Base-by-base conservation (phyloP, 1,140 invertebrate species). In the Chrysopa pallens region DNA sequence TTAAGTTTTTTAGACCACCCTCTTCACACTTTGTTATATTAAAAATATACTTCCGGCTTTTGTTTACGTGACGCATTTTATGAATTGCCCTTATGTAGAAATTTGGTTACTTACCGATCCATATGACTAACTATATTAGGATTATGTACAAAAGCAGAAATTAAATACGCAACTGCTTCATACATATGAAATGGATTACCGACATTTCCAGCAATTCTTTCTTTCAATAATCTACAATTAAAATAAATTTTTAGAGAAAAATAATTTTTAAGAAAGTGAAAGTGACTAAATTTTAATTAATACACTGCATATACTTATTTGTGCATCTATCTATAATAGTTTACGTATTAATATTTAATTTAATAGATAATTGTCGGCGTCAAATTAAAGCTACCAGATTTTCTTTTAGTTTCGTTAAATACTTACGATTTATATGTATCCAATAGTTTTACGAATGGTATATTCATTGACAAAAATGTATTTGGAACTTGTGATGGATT, bases 371-470 rank as follows among this genome's bases (percentile, higher is more conserved):
- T n/a, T n/a, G n/a, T n/a, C n/a, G n/a, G n/a, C n/a, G n/a, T n/a
- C n/a, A n/a, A n/a, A n/a, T n/a, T n/a, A n/a, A n/a, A n/a, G n/a
- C n/a, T n/a, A n/a, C 23, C 27, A 42, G 14, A 37, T 45, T 45
- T n/a, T 43, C 29, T 9, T 50, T 53, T 58, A 58, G 5, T 23
- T 23, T 23, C 5, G 2, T 5, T 38, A 39, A 45, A 48, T 42
- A 70, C 64, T 68, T 70, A 70, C 65, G 78, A 77, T 50, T 70
- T 69, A 54, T 85, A 86, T 48, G 81, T 74, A 53, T 81, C 74
- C 44, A 85, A 59, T 11, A 85, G 64, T 54, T 75, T 69, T 53
- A 80, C 75, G 48, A 83, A 64, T 11, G 77, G 69, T 29, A 84
- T 68, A 47, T 78, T 75, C 52, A 83, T 72, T 46, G 73, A 71